Conservation (phyloP, 2,113 vertebrate genomes). For the Anarrhichthys ocellatus region DNA sequence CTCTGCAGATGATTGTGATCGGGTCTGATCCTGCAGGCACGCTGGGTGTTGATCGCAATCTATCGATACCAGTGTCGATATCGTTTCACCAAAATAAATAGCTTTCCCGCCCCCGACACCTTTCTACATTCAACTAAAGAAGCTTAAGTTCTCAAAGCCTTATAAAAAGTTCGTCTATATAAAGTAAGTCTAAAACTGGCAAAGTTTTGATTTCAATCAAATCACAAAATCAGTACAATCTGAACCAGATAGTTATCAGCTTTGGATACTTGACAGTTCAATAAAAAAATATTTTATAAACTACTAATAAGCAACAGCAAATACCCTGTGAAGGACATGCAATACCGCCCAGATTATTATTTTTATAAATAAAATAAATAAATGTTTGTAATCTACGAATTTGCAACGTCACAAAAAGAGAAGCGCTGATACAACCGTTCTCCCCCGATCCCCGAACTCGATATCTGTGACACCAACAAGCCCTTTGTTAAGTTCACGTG, state of each 20-base stretch:
- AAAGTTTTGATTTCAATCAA: background rate
- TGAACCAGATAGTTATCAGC: background rate
- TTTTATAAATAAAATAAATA: background rate
- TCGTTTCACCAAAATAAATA: background rate
- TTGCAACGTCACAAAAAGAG: background rate
- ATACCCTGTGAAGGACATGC: background rate
- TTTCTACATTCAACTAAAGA: background rate
- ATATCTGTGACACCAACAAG: background rate
- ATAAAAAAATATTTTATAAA: background rate
- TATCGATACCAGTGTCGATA: background rate
- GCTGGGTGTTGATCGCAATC: background rate
- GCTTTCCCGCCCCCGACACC: background rate
- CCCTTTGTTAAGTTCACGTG: background rate
- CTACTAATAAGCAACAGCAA: background rate
- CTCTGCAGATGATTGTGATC: background rate
- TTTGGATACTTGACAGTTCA: background rate
- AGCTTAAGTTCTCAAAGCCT: background rate
- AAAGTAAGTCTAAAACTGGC: background rate
- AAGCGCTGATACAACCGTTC: background rate
- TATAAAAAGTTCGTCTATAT: background rate
- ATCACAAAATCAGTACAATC: background rate
- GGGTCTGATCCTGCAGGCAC: constrained; percentile 2
- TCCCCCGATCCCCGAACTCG: too few species aligned
- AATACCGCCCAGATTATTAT: background rate
- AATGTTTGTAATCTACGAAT: background rate